Percentiles rank a stretch among this genome's conserved stretches.
These are phyloP conservation scores for Amphiprion percula DNA, from an alignment of 2,113 vertebrate species.

Conservation along the genomic window DNA sequence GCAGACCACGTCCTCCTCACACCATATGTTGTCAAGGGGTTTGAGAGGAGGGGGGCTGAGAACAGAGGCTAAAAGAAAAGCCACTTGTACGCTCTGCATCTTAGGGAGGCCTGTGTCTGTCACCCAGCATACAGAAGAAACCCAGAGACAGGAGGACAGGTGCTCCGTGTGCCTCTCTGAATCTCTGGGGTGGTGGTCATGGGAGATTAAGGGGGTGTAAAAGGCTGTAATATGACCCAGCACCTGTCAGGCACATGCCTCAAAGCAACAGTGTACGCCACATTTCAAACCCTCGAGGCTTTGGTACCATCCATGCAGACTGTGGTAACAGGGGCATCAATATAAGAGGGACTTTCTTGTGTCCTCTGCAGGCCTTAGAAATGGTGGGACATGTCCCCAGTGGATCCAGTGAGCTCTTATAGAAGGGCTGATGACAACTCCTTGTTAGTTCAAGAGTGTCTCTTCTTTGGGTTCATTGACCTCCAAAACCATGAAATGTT, in stretches of 20 bases:
- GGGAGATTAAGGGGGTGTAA: slow-evolving; percentile 74
- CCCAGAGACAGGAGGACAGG: slow-evolving; percentile 68
- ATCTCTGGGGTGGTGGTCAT: slow-evolving; percentile 68
- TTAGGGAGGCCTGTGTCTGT: slow-evolving; percentile 65
- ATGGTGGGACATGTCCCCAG: slow-evolving; percentile 38
- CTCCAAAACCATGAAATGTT: slow-evolving; percentile 6
- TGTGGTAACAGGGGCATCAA: slow-evolving; percentile 16
- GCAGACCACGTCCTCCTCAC: slow-evolving; percentile 44
- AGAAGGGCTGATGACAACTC: background rate
- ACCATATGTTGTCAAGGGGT: slow-evolving; percentile 61
- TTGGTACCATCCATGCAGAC: slow-evolving; percentile 13
- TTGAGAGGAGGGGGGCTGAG: background rate
- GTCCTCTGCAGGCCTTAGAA: slow-evolving; percentile 8
- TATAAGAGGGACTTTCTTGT: slow-evolving; percentile 38
- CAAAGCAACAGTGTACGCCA: slow-evolving; percentile 39
- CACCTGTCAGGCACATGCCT: slow-evolving; percentile 79
- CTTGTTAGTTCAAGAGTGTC: background rate
- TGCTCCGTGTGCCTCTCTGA: slow-evolving; percentile 51
- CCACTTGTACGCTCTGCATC: slow-evolving; percentile 59
- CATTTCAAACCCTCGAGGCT: slow-evolving; percentile 36
- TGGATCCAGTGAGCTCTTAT: background rate
- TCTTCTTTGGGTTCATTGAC: slow-evolving; percentile 1
- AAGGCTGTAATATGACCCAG: slow-evolving; percentile 74
- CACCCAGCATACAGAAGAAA: slow-evolving; percentile 42
- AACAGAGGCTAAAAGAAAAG: slow-evolving; percentile 52